Evolutionary conservation across 37 sponge, comb jelly and placozoan species (phyloP).

Genomic region (Chondrilla cf. caribensis): DNA sequence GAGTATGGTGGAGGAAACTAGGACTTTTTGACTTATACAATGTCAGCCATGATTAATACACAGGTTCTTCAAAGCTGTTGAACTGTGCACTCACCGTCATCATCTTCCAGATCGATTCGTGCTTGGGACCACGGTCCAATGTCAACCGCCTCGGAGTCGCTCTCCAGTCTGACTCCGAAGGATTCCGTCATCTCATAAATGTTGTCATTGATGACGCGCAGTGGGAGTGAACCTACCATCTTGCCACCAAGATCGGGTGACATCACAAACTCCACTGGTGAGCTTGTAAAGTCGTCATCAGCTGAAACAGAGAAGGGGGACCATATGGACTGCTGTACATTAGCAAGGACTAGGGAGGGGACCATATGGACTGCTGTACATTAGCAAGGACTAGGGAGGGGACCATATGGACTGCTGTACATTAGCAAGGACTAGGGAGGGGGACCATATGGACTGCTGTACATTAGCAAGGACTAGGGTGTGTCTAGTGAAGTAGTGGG

Average conservation of each 20-base stretch:
- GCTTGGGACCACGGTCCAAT: background rate
- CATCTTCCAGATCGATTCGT: conserved; percentile 11
- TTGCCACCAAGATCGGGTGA: background rate
- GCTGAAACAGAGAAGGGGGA: background rate
- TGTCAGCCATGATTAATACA: too few species aligned
- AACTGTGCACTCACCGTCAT: background rate
- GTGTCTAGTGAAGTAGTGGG: too few species aligned
- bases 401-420: too few species aligned
- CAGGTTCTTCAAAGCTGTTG: too few species aligned
- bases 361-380: too few species aligned
- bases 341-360: too few species aligned
- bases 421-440: too few species aligned
- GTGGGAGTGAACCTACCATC: background rate
- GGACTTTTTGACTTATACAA: too few species aligned
- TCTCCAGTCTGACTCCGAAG: background rate
- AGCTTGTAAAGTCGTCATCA: background rate
- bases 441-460: too few species aligned
- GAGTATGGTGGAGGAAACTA: background rate
- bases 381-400: too few species aligned
- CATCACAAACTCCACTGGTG: background rate
- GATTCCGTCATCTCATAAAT: conserved; percentile 2
- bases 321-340: too few species aligned
- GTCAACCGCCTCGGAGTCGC: background rate
- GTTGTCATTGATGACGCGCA: background rate
- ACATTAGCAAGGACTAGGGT: too few species aligned